phyloP scores from a whole-genome alignment of 2,797 vertebrate genomes.

The Dromococcyx pavoninus region DNA sequence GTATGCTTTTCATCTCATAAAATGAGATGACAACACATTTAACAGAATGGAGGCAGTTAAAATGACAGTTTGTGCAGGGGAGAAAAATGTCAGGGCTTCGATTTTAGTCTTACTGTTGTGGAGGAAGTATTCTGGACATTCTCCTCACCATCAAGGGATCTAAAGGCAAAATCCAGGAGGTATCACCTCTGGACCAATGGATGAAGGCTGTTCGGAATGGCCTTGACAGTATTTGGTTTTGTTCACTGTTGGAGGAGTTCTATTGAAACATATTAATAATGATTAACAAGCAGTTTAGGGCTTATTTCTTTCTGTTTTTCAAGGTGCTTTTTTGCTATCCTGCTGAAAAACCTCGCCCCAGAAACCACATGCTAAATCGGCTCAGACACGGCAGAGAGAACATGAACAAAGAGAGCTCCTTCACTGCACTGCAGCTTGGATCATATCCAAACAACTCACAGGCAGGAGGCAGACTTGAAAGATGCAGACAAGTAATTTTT shows the following conservation, averaged over 20 bases:
- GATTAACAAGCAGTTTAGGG: background rate
- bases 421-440: slow-evolving; percentile 63
- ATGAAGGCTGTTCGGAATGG: background rate
- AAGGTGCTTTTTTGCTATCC: background rate
- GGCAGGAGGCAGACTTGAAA: background rate
- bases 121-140: background rate
- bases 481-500: slow-evolving; percentile 19
- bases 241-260: background rate
- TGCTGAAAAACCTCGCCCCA: background rate
- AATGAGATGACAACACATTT: no score
- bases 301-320: background rate
- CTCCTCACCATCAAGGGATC: background rate
- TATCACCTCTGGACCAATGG: background rate
- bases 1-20: background rate
- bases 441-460: background rate
- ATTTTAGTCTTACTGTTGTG: background rate
- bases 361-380: background rate
- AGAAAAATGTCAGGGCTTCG: background rate
- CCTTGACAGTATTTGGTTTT: background rate
- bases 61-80: background rate
- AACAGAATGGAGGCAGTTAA: background rate
- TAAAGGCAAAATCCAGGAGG: background rate
- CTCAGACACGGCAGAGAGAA: background rate
- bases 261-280: background rate
- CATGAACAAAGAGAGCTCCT: slow-evolving; percentile 40